A percentile compares a stretch with the other conserved stretches of the same genome.
phyloP scores from a whole-genome alignment of 1,140 invertebrate genomes.

The Rhysida immarginata region DNA sequence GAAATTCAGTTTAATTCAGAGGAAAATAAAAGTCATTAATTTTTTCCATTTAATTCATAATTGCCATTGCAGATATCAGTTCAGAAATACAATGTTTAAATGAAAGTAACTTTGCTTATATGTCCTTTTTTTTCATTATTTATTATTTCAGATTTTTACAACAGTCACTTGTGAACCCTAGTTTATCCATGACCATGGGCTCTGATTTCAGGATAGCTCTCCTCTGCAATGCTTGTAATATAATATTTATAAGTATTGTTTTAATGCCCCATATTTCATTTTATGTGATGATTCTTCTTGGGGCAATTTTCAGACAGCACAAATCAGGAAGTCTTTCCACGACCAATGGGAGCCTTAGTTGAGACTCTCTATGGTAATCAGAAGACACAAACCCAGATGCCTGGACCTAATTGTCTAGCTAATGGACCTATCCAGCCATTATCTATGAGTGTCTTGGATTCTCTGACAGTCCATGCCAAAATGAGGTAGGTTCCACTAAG shows the following conservation, averaged over 20 bases:
- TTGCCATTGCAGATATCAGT: neutral
- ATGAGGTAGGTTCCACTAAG: too few relatives aligned
- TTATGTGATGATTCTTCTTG: too few relatives aligned
- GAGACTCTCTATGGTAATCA: slow-evolving; percentile 71
- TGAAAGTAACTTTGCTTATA: too few relatives aligned
- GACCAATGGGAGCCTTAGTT: slow-evolving; percentile 74
- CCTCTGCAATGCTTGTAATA: slow-evolving; percentile 85
- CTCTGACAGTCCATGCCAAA: slow-evolving; percentile 89
- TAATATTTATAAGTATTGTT: neutral
- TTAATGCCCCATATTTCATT: too few relatives aligned
- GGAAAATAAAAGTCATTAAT: slow-evolving; percentile 1
- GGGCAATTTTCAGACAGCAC: slow-evolving; percentile 33
- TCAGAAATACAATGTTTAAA: too few relatives aligned
- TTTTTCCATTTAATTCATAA: slow-evolving; percentile 10
- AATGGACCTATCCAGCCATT: slow-evolving; percentile 61
- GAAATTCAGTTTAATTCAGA: too few relatives aligned
- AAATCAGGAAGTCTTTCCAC: slow-evolving; percentile 35
- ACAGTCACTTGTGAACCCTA: slow-evolving; percentile 34
- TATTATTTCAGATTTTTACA: slow-evolving; percentile 52
- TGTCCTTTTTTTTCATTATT: too few relatives aligned
- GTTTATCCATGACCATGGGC: slow-evolving; percentile 41
- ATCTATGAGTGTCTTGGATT: slow-evolving; percentile 82
- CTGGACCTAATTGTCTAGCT: slow-evolving; percentile 34
- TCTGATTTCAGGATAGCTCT: slow-evolving; percentile 78
- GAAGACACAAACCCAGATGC: slow-evolving; percentile 37